A percentile compares a stretch with the other conserved stretches of the same genome.
Conservation (phyloP, 2,797 vertebrate genomes). For the Smutsia gigantea region DNA sequence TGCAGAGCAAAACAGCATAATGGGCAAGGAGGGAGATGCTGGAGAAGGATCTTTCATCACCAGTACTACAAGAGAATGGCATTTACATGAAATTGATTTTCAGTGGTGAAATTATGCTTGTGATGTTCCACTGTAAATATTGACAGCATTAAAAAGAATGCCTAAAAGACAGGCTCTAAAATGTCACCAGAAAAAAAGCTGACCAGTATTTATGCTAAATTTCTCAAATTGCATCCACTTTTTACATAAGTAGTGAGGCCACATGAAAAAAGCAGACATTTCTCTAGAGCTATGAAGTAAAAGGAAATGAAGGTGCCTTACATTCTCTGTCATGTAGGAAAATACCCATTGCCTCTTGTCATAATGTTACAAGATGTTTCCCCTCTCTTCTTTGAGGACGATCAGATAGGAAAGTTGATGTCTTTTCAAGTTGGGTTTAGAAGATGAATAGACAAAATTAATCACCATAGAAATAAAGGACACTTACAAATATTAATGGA, state of each 20-base stretch:
- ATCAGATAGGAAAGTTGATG: constrained; percentile 58
- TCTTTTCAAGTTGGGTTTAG: background rate
- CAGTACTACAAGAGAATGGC: constrained; percentile 69
- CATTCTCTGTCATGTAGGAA: constrained; percentile 65
- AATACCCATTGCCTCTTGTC: constrained; percentile 47
- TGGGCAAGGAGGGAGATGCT: constrained; percentile 59
- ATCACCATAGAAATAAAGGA: constrained; percentile 63
- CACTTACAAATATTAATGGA: constrained; percentile 78
- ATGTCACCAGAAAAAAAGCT: constrained; percentile 75
- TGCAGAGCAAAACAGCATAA: constrained; percentile 71
- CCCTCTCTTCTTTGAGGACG: constrained; percentile 52
- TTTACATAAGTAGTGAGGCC: constrained; percentile 77
- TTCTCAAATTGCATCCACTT: constrained; percentile 74
- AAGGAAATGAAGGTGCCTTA: constrained; percentile 76
- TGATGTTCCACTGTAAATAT: constrained; percentile 79
- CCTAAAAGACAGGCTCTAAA: constrained; percentile 76
- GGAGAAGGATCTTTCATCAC: constrained; percentile 58
- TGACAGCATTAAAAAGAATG: constrained; percentile 82
- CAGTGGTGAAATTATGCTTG: constrained; percentile 79
- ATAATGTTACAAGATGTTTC: background rate
- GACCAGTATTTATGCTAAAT: constrained; percentile 83
- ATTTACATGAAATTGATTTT: constrained; percentile 82
- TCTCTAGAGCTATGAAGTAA: constrained; percentile 65
- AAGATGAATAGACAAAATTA: constrained; percentile 72
- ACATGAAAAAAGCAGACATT: constrained; percentile 79